Evolutionary conservation across 2,888 invertebrate genomes (phyloP).

Genomic region (Cyrtodaria siliqua): DNA sequence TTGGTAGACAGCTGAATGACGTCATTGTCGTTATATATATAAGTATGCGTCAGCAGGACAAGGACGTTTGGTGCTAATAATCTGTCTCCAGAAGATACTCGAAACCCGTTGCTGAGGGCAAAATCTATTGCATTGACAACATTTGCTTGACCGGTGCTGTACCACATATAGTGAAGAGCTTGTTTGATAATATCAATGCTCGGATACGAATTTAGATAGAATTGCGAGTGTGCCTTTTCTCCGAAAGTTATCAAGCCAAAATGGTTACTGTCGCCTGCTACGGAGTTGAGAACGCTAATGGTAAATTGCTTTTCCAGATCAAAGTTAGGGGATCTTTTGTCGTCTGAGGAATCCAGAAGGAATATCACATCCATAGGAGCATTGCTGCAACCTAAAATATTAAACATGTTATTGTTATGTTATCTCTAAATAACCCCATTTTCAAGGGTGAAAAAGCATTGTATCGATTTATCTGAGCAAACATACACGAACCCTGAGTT

Average conservation of each 20-base stretch:
- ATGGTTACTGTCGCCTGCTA: too few relatives aligned
- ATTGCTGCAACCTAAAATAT: too few relatives aligned
- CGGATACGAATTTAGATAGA: neutral
- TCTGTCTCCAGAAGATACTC: conserved; percentile 19
- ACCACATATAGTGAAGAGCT: conserved; percentile 20
- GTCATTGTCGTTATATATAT: neutral
- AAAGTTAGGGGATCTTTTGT: conserved; percentile 22
- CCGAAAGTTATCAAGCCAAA: conserved; percentile 19
- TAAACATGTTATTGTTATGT: too few relatives aligned
- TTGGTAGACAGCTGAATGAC: too few relatives aligned
- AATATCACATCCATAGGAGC: too few relatives aligned
- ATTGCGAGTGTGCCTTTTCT: conserved; percentile 10
- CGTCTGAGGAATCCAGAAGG: conserved; percentile 38
- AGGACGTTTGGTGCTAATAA: conserved; percentile 29
- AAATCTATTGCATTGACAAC: conserved; percentile 22
- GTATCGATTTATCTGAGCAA: too few relatives aligned
- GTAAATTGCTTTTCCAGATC: conserved; percentile 21
- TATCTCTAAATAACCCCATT: too few relatives aligned
- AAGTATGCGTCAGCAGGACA: conserved; percentile 20
- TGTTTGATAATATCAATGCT: conserved; percentile 3
- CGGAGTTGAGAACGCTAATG: too few relatives aligned
- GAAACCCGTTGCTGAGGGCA: conserved; percentile 27
- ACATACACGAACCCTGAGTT: too few relatives aligned
- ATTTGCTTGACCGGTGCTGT: conserved; percentile 24
- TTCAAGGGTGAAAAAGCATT: too few relatives aligned